Base-by-base conservation (phyloP, 2,113 vertebrate species). In the Anhinga rufa region DNA sequence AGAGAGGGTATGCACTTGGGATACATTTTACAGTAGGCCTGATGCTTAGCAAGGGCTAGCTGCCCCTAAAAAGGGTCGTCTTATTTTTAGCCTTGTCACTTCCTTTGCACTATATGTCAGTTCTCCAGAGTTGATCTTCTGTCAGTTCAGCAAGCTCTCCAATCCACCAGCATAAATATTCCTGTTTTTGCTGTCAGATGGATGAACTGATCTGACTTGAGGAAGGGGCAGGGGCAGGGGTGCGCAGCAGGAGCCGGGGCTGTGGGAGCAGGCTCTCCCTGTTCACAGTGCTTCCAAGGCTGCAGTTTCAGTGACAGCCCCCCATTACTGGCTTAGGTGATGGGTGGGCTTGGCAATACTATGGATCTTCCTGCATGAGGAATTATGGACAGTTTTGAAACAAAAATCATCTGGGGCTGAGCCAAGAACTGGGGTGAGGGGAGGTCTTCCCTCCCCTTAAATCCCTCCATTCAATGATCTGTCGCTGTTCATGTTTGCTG, bases 271-370 rank as follows among this genome's bases (percentile, higher is more conserved):
- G 70, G 42, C 52, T 66, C 3, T 0, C 9, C 34, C 52, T 61
- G 89, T 36, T 66, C 16, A 4, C 48, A 61, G 26, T 0, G 0
- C 40, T 61, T 44, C 11, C 31, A 69, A 54, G 60, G 82, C 38
- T 83, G 82, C 26, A 49, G 4, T 62, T 66, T 16, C 54, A 15
- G 28, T 66, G 64, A 22, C 49, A 88, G 86, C 58, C 75, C 34
- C 26, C 76, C 17, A 12, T 60, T 48, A 1, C 31, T 36, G 83
- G 24, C 48, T 26, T 29, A 2, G 6, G 40, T 31, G 18, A 7
- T 34, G 13, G 14, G 9, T 66, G 83, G 18, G 29, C 65, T 64
- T 1, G 0, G 18, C 0, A 0, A 11, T 29, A 3, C 52, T 25
- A 5, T 15, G 40, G 28, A 3, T 84, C 22, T 71, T 92, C 57